These are phyloP conservation scores for Hedya salicella DNA, from an alignment of 2,888 invertebrate species.

Conservation along the genomic window DNA sequence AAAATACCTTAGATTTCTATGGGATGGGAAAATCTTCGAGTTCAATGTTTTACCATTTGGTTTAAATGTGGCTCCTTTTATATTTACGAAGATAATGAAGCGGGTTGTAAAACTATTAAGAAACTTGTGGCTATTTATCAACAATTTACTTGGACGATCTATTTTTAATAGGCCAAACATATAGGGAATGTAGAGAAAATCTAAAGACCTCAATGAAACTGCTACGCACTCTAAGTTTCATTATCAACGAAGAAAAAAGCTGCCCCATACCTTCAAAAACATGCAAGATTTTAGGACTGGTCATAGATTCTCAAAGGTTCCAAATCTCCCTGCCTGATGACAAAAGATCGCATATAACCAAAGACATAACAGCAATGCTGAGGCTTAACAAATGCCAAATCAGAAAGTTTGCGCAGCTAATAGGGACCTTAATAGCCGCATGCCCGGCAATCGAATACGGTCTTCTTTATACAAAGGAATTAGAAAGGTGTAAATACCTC, in stretches of 20 bases:
- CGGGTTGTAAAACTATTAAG: slow-evolving; percentile 41
- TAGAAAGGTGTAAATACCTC: slow-evolving; percentile 48
- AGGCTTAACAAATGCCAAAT: slow-evolving; percentile 45
- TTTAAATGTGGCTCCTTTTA: slow-evolving; percentile 31
- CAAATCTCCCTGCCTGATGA: slow-evolving; percentile 42
- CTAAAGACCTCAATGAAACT: slow-evolving; percentile 16
- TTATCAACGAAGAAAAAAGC: slow-evolving; percentile 47
- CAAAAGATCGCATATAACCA: slow-evolving; percentile 41
- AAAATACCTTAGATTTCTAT: slow-evolving; percentile 37
- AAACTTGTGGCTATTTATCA: slow-evolving; percentile 35
- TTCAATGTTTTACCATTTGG: slow-evolving; percentile 38
- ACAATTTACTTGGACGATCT: slow-evolving; percentile 46
- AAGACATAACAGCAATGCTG: slow-evolving; percentile 29
- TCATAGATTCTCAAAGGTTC: slow-evolving; percentile 39
- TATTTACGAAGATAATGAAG: slow-evolving; percentile 40
- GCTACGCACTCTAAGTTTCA: slow-evolving; percentile 42
- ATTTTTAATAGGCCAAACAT: slow-evolving; percentile 20
- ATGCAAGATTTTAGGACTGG: slow-evolving; percentile 45
- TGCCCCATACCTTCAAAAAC: slow-evolving; percentile 26
- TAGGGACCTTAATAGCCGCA: slow-evolving; percentile 49
- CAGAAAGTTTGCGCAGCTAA: slow-evolving; percentile 45
- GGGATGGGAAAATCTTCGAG: slow-evolving; percentile 26
- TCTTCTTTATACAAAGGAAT: slow-evolving; percentile 52
- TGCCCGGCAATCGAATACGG: slow-evolving; percentile 55
- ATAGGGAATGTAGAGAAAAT: slow-evolving; percentile 15